phyloP scores from a whole-genome alignment of 2,797 vertebrate species.

The Luscinia megarhynchos region DNA sequence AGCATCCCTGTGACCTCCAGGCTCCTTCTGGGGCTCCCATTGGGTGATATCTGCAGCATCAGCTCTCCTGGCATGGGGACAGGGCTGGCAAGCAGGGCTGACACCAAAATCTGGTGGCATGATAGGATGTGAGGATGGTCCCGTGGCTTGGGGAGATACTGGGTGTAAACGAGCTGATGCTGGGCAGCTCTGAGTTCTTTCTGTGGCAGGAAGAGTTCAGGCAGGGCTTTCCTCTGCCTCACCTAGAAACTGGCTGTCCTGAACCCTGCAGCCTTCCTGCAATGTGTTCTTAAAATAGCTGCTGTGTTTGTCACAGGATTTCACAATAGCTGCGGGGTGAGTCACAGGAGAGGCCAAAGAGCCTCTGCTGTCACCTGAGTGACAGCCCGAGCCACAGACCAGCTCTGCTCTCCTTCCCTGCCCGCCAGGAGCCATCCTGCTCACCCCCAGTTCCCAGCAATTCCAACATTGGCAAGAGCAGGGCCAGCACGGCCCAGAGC shows the following conservation, averaged over 20 bases:
- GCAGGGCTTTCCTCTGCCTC: background rate
- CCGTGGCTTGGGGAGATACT: background rate
- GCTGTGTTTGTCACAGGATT: constrained; percentile 20
- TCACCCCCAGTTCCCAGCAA: rapidly evolving
- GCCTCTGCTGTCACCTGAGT: constrained; percentile 1
- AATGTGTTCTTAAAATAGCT: constrained; percentile 29
- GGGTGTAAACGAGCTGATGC: rapidly evolving
- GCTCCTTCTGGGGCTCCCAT: background rate
- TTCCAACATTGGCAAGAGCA: rapidly evolving
- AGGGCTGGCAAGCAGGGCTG: background rate
- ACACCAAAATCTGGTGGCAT: rapidly evolving
- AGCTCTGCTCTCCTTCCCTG: background rate
- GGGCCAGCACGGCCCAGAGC: background rate
- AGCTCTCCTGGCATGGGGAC: background rate
- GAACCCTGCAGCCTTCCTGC: constrained; percentile 28
- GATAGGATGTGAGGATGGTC: rapidly evolving
- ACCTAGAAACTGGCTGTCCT: background rate
- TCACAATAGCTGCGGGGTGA: constrained; percentile 7
- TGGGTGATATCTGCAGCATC: rapidly evolving
- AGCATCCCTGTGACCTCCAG: background rate
- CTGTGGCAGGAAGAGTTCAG: background rate
- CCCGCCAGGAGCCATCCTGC: background rate
- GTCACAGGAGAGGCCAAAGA: background rate
- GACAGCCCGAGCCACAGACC: background rate
- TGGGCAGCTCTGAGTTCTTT: rapidly evolving